Conservation (phyloP, 2,113 vertebrate species). For the Mus spicilegus region DNA sequence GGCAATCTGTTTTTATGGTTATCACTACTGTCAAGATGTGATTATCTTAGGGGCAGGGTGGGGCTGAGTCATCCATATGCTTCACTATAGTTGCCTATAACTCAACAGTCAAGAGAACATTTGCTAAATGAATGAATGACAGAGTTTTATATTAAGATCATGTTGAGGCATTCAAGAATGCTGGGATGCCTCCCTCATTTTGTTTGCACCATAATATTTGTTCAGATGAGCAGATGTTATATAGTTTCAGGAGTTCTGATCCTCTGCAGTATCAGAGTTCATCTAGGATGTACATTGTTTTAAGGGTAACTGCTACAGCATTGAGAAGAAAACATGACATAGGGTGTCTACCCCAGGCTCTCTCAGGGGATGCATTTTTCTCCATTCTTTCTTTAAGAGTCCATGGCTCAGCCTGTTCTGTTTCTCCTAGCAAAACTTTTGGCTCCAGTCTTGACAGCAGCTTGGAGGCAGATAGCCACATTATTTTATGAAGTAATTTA, state of each 20-base stretch:
- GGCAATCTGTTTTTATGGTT: not conserved
- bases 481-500: slow-evolving; percentile 79
- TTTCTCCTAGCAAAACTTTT: slow-evolving; percentile 67
- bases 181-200: slow-evolving; percentile 39
- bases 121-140: slow-evolving; percentile 57
- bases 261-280: not conserved
- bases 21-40: not conserved
- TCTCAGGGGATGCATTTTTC: slow-evolving; percentile 33
- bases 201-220: slow-evolving; percentile 37
- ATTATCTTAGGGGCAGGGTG: slow-evolving; percentile 5
- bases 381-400: slow-evolving; percentile 44
- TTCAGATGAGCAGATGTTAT: not conserved
- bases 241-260: slow-evolving; percentile 7
- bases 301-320: not conserved
- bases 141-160: slow-evolving; percentile 55
- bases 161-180: slow-evolving; percentile 33
- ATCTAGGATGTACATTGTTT: slow-evolving; percentile 13
- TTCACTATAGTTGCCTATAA: not conserved
- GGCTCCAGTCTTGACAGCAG: slow-evolving; percentile 70
- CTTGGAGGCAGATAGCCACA: slow-evolving; percentile 72
- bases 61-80: not conserved
- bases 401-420: slow-evolving; percentile 33
- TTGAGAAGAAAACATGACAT: slow-evolving; percentile 31
- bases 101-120: slow-evolving; percentile 30
- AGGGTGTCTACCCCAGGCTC: not conserved